Base-by-base conservation (phyloP, 2,113 vertebrate genomes). In the Menidia beryllina region DNA sequence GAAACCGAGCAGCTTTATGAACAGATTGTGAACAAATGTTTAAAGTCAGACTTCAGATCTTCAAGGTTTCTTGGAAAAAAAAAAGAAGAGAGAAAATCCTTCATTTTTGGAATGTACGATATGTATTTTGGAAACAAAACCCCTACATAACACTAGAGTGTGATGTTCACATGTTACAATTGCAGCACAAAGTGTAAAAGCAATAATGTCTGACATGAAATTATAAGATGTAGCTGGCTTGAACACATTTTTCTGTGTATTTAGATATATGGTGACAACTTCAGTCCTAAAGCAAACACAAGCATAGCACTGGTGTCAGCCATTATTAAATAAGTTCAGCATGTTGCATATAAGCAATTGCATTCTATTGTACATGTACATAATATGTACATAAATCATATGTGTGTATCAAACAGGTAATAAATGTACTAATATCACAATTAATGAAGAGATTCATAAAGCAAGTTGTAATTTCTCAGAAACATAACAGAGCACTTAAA, bases 21-120 rank as follows among this genome's bases (percentile, higher is more conserved):
- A 43, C 9, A 63, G 50, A 62, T 34, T 24, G 14, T 26, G 51
- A 76, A 41, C 24, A 61, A 61, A 50, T 20, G n/a, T 75, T 47
- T 7, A 0, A 78, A 72, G 38, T 45, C 13, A 50, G 30, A 23
- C 39, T 30, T 57, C 4, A 66, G 68, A 68, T 50, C 26, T 14
- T 27, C 24, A 34, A 41, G 34, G 52, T 30, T 26, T 24, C 69
- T n/a, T 48, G 58, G 48, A 20, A 71, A 8, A 36, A 30, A 34
- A 3, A 52, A 30, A 53, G 25, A 51, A 7, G 19, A 34, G 14
- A 55, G 19, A 9, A 55, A n/a, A 30, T 12, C 43, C 23, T 24
- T 79, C 4, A 43, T 26, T 52, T 8, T 20, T 26, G 23, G n/a
- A 65, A 75, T 51, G 24, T 54, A 4, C 60, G 45, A 7, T 56